Evolutionary conservation across 1,140 invertebrate species (phyloP), one percentile per base, ranked within the genome.

Genomic region (Batillaria attramentaria): DNA sequence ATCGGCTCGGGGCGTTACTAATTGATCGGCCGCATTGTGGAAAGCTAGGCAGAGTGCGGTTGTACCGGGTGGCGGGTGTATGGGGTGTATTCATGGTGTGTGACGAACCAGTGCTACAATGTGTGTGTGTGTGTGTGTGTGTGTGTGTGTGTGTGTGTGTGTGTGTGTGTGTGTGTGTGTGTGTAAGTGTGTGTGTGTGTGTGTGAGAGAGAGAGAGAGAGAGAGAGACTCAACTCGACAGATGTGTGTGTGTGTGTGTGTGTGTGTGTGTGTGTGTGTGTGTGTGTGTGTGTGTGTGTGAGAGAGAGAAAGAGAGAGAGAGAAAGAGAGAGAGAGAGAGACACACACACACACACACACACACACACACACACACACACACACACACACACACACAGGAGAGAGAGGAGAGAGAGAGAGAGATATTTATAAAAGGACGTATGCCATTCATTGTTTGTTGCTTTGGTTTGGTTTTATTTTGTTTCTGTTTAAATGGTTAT

Each of bases 371-470:
- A 20, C 57, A 28, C 6, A 13, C 4, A 4, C 57, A 6, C 20
- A 13, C 24, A 28, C 57, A 20, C 24, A n/a, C 20, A 62, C 13
- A 62, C 18, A 13, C 13, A 13, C 18, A 62, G 57, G 31, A 8
- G 57, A 62, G 37, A 69, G 66, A 35, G 13, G 39, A 72, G 42
- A 72, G 69, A 18, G 37, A 72, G 69, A 24, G 42, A 72, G 70
- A 50, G 43, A 50, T 4, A 50, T 6, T 16, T 42, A 46, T 39
- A 28, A 16, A 46, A 42, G 8, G 70, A 42, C 3, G 37, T 39
- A 0, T n/a, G n/a, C 24, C 20, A 6, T 42, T 42, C 43, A n/a
- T 42, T 42, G 10, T 10, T 20, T 28, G 10, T 41, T 2, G 31
- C n/a, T 70, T 39, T 70, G 16, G 10, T 16, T 10, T 39, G 41